Base-by-base conservation (phyloP, 2,888 invertebrate species). In the Catonia carolina region DNA sequence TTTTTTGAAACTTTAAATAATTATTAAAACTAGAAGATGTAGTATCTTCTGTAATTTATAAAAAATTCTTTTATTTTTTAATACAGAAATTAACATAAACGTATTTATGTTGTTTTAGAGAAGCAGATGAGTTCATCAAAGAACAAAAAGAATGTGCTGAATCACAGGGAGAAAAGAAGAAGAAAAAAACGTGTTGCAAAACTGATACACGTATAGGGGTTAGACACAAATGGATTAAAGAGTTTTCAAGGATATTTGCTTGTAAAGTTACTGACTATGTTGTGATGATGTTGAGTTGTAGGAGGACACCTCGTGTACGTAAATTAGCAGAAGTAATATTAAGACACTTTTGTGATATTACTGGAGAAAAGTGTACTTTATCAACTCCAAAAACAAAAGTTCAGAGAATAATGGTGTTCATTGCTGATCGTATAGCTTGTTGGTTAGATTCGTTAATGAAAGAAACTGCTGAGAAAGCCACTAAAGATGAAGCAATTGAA, bases 251-350 rank as follows among this genome's bases (percentile, higher is more conserved):
- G 20, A 42, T 60, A 33, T 41, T 62, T 14, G 36, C 60, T 10
- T 55, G 35, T 35, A 64, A 61, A 52, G 56, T 61, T 2, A 56
- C 58, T 27, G 59, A 59, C 27, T 64, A 64, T 48, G 53, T 62
- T 14, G 55, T 61, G n/a, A 56, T 48, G 12, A 55, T 62, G 42
- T 22, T 62, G 39, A 55, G 60, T 17, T 51, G 53, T 5, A 53
- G 47, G 8, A 51, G 62, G 23, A 59, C 56, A 4, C 53, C 59
- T 14, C 53, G 60, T 33, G 58, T 57, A 18, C 52, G 56, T 14
- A 53, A 48, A n/a, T 60, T 64, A 12, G 58, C 64, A 1, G 53
- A 62, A 20, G 51, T 49, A 12, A 41, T 64, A 14, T 22, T 62
- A 18, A 36, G 47, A 15, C 58, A 60, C 8, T 53, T 64, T 8